Base-by-base conservation (phyloP, 2,113 vertebrate species). In the Chloropsis hardwickii region DNA sequence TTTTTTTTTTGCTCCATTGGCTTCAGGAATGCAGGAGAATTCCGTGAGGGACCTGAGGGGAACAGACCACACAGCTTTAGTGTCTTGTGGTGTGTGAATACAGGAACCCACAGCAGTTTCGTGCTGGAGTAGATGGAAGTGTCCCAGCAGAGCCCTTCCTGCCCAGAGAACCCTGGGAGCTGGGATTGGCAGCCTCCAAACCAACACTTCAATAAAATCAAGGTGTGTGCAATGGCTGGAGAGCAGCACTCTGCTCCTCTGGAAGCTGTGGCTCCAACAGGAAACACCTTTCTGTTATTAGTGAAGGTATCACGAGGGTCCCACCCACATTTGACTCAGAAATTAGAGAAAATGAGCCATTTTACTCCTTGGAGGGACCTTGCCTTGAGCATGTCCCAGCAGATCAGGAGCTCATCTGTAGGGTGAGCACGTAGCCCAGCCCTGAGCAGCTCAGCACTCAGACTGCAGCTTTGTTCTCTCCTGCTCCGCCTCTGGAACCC, bases 391-490 rank as follows among this genome's bases (percentile, higher is more conserved):
- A 37, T 4, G 48, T 60, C 71, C 39, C 39, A 18, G 24, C 53
- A 80, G 70, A 57, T 21, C 29, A 81, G 70, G 62, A 71, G 37
- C 81, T 92, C 31, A 57, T 96, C 82, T 57, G 56, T 4, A 94
- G 82, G 92, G 74, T 40, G 33, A 90, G 44, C 87, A 77, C 19
- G 2, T 35, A 61, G 87, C 19, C 31, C 40, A 67, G 79, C 79
- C 24, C 87, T 21, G 91, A 62, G 93, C 81, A 85, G 87, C 19
- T 33, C 40, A 67, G 79, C 79, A 56, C 47, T 66, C 90, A 88
- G 88, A 31, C 69, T 92, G 76, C 85, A 88, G 90, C 93, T 96
- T 96, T 96, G 85, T 93, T 86, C 86, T 33, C 44, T 25, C 60
- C 89, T 95, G 72, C 84, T 81, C 71, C 56, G 82, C n/a, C 24